Base-by-base conservation (phyloP, 2,797 vertebrate genomes). In the Bovichtus diacanthus region DNA sequence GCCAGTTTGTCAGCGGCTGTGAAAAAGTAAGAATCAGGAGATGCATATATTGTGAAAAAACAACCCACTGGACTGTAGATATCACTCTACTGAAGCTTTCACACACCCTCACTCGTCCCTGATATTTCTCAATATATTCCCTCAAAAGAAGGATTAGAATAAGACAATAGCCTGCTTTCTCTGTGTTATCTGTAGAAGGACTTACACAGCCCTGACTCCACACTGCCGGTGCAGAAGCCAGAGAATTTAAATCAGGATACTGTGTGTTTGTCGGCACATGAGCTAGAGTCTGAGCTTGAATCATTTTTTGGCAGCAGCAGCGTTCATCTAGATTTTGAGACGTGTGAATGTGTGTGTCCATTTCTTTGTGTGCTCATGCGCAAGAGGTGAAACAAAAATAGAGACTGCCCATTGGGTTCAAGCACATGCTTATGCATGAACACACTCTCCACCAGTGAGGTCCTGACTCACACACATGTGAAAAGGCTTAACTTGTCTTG, bases 341-440 rank as follows among this genome's bases (percentile, higher is more conserved):
- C 19, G 51, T 70, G 65, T 62, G 76, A 74, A 84, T 81, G 82
- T 70, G 70, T 67, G 58, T 68, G 11, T 87, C 54, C 63, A 53
- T 83, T 59, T 86, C 60, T 74, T 68, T 83, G 72, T 70, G 65
- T 55, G 71, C 74, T 80, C 70, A 66, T 46, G 56, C 67, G 18
- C 83, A 80, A 5, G 27, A 56, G 72, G 50, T 66, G 71, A 67
- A 86, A 78, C 54, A 66, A 81, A 90, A 91, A 76, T 82, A 67
- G 64, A 71, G 76, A 78, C 68, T 76, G 77, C 82, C 82, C 70
- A 67, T 63, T 76, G 72, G 78, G 79, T 81, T 87, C 76, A 74
- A 83, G 69, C 79, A 54, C 76, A 87, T 80, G 71, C 81, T 88
- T 90, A 92, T 93, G 87, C 88, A 89, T 87, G 90, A 91, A 84